Evolutionary conservation across 1,140 invertebrate species (phyloP).

Genomic region (Drosophila quadrilineata): DNA sequence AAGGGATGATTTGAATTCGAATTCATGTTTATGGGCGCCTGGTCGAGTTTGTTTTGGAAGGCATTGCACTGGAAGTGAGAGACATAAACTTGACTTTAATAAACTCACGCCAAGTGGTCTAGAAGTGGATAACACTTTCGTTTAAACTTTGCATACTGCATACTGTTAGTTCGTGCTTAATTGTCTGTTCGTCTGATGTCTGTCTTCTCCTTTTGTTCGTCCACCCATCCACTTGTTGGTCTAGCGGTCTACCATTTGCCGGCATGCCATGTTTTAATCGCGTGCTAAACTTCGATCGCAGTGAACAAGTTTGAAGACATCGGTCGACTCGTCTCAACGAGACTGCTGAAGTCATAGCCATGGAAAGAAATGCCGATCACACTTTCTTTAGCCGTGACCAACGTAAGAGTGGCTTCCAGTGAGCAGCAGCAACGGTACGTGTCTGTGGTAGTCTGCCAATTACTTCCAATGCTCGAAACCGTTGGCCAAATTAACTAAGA

Average conservation of each 20-base stretch:
- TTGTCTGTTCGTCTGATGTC: conserved; percentile 12
- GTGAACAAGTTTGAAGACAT: conserved; percentile 52
- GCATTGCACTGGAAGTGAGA: conserved; percentile 46
- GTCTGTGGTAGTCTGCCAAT: no score
- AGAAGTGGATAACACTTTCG: conserved; percentile 72
- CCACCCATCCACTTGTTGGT: no score
- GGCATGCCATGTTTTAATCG: conserved; percentile 45
- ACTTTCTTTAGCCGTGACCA: conserved; percentile 60
- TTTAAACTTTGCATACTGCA: conserved; percentile 37
- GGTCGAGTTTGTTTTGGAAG: conserved; percentile 68
- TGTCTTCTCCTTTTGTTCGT: neutral
- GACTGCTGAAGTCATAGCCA: no score
- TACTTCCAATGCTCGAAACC: conserved; percentile 54
- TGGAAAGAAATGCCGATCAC: conserved; percentile 61
- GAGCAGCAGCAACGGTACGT: conserved; percentile 10
- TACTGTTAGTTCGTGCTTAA: no score
- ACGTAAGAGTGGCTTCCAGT: conserved; percentile 48
- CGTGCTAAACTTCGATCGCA: conserved; percentile 48
- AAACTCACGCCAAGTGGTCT: conserved; percentile 14
- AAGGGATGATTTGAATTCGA: neutral
- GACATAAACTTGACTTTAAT: conserved; percentile 55
- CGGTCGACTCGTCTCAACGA: neutral
- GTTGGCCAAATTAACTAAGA: conserved; percentile 47
- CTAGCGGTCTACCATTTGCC: no score
- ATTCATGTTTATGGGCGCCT: conserved; percentile 61